Evolutionary conservation across 1,140 invertebrate genomes (phyloP).

Genomic region (Pseudomyrmex cubaensis): DNA sequence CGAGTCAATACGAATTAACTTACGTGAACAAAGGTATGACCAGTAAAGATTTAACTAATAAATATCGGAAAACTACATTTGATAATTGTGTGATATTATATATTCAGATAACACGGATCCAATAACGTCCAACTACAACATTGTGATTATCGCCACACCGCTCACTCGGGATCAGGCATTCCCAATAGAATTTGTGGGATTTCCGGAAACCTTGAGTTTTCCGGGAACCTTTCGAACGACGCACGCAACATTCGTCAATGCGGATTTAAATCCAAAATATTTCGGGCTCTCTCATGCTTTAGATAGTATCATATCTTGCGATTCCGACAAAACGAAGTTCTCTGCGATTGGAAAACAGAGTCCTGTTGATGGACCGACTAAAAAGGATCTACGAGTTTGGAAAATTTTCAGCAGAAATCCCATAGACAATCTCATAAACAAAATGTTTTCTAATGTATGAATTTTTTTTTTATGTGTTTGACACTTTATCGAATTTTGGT

Average conservation of each 20-base stretch:
- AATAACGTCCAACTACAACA: constrained; percentile 84
- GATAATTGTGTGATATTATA: not conserved
- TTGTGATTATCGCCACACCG: constrained; percentile 87
- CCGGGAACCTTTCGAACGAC: constrained; percentile 86
- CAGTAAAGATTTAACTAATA: not conserved
- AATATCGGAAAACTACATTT: not conserved
- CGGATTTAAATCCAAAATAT: constrained; percentile 83
- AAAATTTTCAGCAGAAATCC: constrained; percentile 87
- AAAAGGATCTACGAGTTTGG: constrained; percentile 81
- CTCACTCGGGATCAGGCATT: constrained; percentile 83
- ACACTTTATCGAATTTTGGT: too few relatives aligned
- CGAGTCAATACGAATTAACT: constrained; percentile 73
- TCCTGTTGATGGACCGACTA: constrained; percentile 79
- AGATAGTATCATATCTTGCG: constrained; percentile 85
- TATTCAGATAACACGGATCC: constrained; percentile 71
- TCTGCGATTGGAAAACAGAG: constrained; percentile 81
- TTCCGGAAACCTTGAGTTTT: constrained; percentile 75
- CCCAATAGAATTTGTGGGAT: constrained; percentile 78
- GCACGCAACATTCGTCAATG: constrained; percentile 87
- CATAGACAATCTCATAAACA: constrained; percentile 83
- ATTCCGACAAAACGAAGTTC: constrained; percentile 80
- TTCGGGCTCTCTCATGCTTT: constrained; percentile 83
- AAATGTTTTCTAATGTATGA: constrained; percentile 85
- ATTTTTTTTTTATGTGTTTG: not conserved
- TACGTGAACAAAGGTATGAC: constrained; percentile 70